Percentiles rank a stretch among this genome's conserved stretches.
Conservation (phyloP, 1,140 invertebrate species). For the Temnothorax curvispinosus region DNA sequence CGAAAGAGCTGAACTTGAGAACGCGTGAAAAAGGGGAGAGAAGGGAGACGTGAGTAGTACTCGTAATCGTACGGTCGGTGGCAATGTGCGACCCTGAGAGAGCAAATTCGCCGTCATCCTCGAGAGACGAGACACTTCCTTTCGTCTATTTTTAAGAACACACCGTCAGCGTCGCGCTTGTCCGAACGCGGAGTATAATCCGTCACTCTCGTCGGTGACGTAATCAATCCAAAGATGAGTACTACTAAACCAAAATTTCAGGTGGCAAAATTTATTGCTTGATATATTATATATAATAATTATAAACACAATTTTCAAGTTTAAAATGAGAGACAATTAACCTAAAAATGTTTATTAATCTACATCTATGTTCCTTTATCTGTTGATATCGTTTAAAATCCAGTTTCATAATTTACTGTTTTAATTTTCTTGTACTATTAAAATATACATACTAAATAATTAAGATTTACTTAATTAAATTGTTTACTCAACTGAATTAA, state of each 20-base stretch:
- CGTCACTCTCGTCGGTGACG: slow-evolving; percentile 30
- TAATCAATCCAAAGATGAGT: slow-evolving; percentile 32
- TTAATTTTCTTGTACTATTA: not conserved
- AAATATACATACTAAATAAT: not conserved
- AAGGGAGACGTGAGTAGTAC: slow-evolving; percentile 41
- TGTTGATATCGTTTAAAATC: not conserved
- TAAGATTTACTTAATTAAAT: not conserved
- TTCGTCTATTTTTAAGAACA: slow-evolving; percentile 60
- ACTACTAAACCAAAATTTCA: not conserved
- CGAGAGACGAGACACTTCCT: slow-evolving; percentile 47
- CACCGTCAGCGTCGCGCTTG: slow-evolving; percentile 6
- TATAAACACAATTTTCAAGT: not conserved
- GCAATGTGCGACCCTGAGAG: slow-evolving; percentile 57
- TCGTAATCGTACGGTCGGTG: slow-evolving; percentile 44
- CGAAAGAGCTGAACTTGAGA: slow-evolving; percentile 43
- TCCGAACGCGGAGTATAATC: slow-evolving; percentile 13
- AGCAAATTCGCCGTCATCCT: slow-evolving; percentile 61
- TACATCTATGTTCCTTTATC: not conserved
- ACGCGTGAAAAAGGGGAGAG: slow-evolving; percentile 2
- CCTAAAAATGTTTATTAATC: not conserved
- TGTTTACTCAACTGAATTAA: not conserved
- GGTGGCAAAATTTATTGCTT: not conserved
- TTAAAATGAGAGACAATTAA: not conserved
- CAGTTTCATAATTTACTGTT: not conserved
- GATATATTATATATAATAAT: not conserved